phyloP scores from a whole-genome alignment of 2,113 vertebrate genomes.

The Salvator merianae region DNA sequence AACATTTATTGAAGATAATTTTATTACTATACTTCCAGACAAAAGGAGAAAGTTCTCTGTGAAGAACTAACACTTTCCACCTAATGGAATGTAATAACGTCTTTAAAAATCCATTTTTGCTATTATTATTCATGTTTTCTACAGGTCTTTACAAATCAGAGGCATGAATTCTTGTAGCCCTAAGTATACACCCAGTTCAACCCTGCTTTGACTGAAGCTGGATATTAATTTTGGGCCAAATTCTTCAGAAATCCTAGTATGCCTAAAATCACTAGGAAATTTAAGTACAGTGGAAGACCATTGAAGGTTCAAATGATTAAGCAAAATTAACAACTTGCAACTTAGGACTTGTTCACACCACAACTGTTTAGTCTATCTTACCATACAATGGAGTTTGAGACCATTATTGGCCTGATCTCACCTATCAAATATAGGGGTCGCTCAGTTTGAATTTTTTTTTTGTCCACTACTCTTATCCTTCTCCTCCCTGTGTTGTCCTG shows the following conservation, averaged over 20 bases:
- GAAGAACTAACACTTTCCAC: slow-evolving; percentile 2
- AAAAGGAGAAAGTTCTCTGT: slow-evolving; percentile 22
- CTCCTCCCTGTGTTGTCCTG: no score
- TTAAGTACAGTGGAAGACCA: not conserved
- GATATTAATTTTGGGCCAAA: not conserved
- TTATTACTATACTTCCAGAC: slow-evolving; percentile 38
- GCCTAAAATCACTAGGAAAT: not conserved
- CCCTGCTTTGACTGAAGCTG: not conserved
- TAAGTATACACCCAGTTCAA: not conserved
- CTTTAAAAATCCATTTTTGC: not conserved
- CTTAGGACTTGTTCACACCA: no score
- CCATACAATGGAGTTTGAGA: no score
- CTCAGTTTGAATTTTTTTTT: no score
- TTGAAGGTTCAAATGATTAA: not conserved
- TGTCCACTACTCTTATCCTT: no score
- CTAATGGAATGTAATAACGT: not conserved
- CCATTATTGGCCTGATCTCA: no score
- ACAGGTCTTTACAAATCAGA: not conserved
- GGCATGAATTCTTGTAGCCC: not conserved
- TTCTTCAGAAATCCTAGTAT: not conserved
- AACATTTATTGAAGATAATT: slow-evolving; percentile 56
- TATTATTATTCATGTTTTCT: not conserved
- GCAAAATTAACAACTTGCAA: no score
- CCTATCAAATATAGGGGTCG: no score
- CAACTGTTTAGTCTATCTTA: no score